Evolutionary conservation across 1,140 invertebrate genomes (phyloP).

Genomic region (Oncopodura yosiiana): DNA sequence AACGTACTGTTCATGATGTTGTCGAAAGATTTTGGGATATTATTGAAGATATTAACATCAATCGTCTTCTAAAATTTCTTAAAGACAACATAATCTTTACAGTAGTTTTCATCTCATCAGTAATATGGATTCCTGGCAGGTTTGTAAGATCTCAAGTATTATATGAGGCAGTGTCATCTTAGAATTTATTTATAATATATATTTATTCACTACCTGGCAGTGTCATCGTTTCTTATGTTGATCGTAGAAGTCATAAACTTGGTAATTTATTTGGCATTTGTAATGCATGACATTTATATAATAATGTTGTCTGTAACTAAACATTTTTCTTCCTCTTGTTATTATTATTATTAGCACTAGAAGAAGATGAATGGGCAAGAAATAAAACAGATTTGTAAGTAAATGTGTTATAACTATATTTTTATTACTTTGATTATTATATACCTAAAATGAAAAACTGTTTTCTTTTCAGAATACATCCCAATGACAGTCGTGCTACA

Average conservation of each 20-base stretch:
- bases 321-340: neutral
- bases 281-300: neutral
- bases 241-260: conserved; percentile 49
- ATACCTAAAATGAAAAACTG: too few relatives aligned
- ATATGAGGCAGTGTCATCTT: too few relatives aligned
- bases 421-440: neutral
- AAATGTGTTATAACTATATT: too few relatives aligned
- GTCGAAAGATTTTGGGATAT: conserved; percentile 93
- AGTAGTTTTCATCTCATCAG: conserved; percentile 72
- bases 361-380: conserved; percentile 49
- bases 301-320: neutral
- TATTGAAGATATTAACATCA: conserved; percentile 91
- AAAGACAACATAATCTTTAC: conserved; percentile 83
- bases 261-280: conserved; percentile 5
- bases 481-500: conserved; percentile 30
- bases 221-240: conserved; percentile 67
- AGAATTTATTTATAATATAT: too few relatives aligned
- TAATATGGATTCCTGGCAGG: conserved; percentile 92
- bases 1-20: conserved; percentile 88
- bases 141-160: too few relatives aligned
- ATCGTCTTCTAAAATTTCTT: conserved; percentile 75
- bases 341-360: conserved; percentile 38
- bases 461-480: too few relatives aligned
- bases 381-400: conserved; percentile 44
- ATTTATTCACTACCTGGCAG: too few relatives aligned